Evolutionary conservation across 2,797 vertebrate species (phyloP), one percentile per base, ranked within the genome.

Genomic region (Enteromius thamalakanensis): DNA sequence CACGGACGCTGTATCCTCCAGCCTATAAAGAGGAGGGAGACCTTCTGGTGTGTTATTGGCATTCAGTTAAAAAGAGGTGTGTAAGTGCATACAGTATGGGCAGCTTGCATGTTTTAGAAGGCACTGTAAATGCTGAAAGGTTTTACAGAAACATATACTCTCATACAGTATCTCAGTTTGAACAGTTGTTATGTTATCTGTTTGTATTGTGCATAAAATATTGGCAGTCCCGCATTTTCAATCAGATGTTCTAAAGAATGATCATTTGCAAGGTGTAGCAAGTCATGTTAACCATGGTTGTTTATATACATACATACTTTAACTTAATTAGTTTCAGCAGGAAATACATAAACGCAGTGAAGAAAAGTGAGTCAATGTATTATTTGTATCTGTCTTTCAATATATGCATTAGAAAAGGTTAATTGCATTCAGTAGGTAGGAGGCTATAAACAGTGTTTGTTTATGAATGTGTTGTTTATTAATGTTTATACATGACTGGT

Each of bases 401-500:
- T 60, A 60, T 60, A 12, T 26, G 55, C 4, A 60, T 32, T 15
- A n/a, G 9, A 70, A 58, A 70, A 40, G 6, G 67, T 53, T 29
- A 15, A 21, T 17, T 70, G 26, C 21, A 71, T 60, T 71, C 26
- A 80, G 40, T 60, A 17, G 23, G 29, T 71, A 17, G 23, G 29
- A 37, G 69, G 23, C n/a, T 65, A 65, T 49, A 19, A 19, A 32
- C n/a, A 32, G 12, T 40, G 79, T 85, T 29, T 62, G 37, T 75
- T 87, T 85, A 83, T 67, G 76, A 85, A 83, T 72, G 53, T 77
- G 2, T n/a, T 80, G 84, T 60, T 77, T 81, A 76, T 58, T 55
- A 89, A 89, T 81, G 82, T 78, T 67, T 23, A 86, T 84, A 75
- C 70, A 49, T 60, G 58, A 53, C 62, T 80, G 29, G 70, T 80